Conservation (phyloP, 2,113 vertebrate species). For the Epinephelus cyanopodus region DNA sequence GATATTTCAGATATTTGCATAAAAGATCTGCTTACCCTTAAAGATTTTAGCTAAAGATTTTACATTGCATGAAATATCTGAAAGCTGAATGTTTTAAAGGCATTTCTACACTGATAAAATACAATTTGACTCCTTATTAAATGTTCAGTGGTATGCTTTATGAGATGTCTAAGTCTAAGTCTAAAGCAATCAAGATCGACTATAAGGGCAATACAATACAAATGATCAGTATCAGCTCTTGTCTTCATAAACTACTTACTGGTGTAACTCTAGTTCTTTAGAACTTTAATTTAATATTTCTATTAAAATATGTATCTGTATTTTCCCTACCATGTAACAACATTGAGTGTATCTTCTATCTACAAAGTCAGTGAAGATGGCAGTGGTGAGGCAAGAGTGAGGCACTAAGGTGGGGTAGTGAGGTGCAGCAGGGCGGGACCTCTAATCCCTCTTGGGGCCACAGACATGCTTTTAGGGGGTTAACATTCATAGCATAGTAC, state of each 20-base stretch:
- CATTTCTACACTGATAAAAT: not conserved
- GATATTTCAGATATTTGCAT: not conserved
- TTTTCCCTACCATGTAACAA: not conserved
- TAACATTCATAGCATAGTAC: conserved; percentile 10
- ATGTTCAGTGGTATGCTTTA: not conserved
- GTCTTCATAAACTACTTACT: not conserved
- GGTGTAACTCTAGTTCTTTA: not conserved
- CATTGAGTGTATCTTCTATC: not conserved
- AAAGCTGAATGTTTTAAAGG: not conserved
- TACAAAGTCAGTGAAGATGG: not conserved
- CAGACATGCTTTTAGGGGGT: conserved; percentile 14
- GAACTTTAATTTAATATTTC: not conserved
- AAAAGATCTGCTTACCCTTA: not conserved
- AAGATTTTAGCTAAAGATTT: not conserved
- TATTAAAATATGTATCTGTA: not conserved
- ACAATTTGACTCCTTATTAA: not conserved
- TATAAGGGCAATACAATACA: not conserved
- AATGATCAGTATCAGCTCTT: not conserved
- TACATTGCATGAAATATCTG: not conserved
- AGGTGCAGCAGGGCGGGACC: conserved; percentile 13
- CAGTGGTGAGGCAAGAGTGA: not conserved
- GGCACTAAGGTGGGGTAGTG: conserved; percentile 6
- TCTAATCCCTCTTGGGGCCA: conserved; percentile 11
- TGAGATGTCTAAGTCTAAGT: not conserved
- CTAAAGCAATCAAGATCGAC: not conserved